These are phyloP conservation scores for Xenopus petersii DNA, from an alignment of 2,797 vertebrate genomes.

Conservation along the genomic window DNA sequence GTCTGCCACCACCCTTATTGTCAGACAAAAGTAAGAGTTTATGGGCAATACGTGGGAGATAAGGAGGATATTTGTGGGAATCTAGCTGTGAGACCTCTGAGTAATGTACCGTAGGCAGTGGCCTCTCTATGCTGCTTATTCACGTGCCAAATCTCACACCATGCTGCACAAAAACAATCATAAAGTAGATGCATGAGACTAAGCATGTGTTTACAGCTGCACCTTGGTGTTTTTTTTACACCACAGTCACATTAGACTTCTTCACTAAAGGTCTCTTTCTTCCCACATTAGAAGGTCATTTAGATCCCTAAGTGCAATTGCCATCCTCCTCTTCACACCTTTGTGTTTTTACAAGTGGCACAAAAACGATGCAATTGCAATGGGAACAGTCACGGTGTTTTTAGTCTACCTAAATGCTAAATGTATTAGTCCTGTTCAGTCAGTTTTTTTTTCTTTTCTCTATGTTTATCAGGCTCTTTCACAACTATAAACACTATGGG, in stretches of 20 bases:
- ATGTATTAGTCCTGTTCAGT: too few relatives aligned
- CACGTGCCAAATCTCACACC: constrained; percentile 9
- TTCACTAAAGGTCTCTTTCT: constrained; percentile 18
- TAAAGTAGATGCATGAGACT: constrained; percentile 57
- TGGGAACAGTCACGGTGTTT: background rate
- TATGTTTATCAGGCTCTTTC: too few relatives aligned
- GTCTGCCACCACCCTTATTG: too few relatives aligned
- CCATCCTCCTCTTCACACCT: constrained; percentile 37
- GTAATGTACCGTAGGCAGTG: background rate
- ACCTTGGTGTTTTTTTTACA: constrained; percentile 55
- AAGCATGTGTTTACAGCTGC: constrained; percentile 63
- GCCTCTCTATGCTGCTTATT: background rate
- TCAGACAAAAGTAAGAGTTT: background rate
- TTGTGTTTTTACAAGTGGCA: constrained; percentile 37
- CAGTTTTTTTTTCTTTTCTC: too few relatives aligned
- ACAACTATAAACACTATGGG: too few relatives aligned
- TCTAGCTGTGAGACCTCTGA: background rate
- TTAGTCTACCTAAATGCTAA: background rate
- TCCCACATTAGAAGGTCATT: constrained; percentile 14
- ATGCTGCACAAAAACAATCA: background rate
- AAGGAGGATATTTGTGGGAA: background rate
- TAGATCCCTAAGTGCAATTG: constrained; percentile 21
- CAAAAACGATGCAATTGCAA: background rate
- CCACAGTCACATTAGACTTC: constrained; percentile 43
- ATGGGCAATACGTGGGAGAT: background rate